A percentile compares a stretch with the other conserved stretches of the same genome.
phyloP scores from a whole-genome alignment of 2,888 invertebrate genomes.

The Timema podura region DNA sequence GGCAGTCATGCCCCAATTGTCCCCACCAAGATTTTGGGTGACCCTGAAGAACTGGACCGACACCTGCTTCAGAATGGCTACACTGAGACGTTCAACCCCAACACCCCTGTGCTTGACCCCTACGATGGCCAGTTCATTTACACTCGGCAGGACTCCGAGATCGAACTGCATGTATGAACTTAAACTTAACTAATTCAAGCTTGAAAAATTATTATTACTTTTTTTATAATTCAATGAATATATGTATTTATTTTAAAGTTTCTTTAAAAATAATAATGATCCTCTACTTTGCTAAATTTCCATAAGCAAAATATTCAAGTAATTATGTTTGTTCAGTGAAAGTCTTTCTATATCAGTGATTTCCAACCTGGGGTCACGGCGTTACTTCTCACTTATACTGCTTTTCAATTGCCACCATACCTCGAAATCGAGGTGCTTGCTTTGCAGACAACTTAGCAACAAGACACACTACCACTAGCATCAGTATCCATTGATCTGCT shows the following conservation, averaged over 20 bases:
- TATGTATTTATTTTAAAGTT: constrained; percentile 19
- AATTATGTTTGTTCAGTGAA: too few species aligned
- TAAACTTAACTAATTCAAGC: constrained; percentile 35
- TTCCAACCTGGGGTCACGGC: too few species aligned
- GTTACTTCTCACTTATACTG: too few species aligned
- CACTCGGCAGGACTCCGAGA: constrained; percentile 48
- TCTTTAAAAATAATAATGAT: neutral
- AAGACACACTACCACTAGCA: too few species aligned
- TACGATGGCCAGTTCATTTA: constrained; percentile 49
- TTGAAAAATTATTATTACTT: too few species aligned
- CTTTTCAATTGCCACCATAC: too few species aligned
- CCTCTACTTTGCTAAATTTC: too few species aligned
- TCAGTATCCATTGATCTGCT: too few species aligned
- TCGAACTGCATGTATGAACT: constrained; percentile 51
- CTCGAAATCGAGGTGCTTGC: too few species aligned
- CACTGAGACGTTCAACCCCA: constrained; percentile 53
- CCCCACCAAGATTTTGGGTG: constrained; percentile 80
- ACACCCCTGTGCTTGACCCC: constrained; percentile 39
- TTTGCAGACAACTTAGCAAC: too few species aligned
- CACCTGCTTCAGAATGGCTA: constrained; percentile 78
- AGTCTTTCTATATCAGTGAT: too few species aligned
- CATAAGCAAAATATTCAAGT: too few species aligned
- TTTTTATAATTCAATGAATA: neutral
- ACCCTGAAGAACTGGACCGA: constrained; percentile 80
- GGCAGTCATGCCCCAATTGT: constrained; percentile 82